Conservation (phyloP, 2,797 vertebrate species). For the Fratercula arctica region DNA sequence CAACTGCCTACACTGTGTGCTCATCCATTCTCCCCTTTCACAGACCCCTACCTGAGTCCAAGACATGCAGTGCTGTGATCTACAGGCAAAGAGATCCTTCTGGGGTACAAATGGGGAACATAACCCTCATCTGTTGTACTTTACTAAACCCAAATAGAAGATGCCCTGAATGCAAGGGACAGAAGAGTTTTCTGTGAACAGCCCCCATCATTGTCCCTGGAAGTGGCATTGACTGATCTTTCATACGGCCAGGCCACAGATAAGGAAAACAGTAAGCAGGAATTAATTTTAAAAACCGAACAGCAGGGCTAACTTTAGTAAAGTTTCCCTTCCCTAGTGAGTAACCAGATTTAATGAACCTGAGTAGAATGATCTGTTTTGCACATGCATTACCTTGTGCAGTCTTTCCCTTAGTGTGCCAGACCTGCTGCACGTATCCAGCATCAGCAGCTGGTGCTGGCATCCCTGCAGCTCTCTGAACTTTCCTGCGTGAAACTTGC, state of each 20-base stretch:
- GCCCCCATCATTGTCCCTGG: rapidly evolving
- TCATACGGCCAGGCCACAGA: rapidly evolving
- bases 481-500: background rate
- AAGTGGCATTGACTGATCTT: background rate
- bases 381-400: background rate
- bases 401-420: background rate
- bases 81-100: background rate
- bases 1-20: background rate
- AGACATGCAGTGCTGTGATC: background rate
- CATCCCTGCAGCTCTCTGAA: background rate
- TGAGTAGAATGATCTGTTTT: background rate
- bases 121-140: background rate
- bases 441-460: background rate
- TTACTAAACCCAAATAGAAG: background rate
- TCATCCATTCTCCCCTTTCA: background rate
- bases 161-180: background rate
- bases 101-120: rapidly evolving
- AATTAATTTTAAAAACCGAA: background rate
- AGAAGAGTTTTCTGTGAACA: background rate
- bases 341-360: background rate
- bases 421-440: background rate
- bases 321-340: background rate
- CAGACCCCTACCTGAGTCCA: background rate
- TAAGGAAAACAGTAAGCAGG: background rate
- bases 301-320: background rate